phyloP scores from a whole-genome alignment of 2,797 vertebrate species.

The Prionace glauca region DNA sequence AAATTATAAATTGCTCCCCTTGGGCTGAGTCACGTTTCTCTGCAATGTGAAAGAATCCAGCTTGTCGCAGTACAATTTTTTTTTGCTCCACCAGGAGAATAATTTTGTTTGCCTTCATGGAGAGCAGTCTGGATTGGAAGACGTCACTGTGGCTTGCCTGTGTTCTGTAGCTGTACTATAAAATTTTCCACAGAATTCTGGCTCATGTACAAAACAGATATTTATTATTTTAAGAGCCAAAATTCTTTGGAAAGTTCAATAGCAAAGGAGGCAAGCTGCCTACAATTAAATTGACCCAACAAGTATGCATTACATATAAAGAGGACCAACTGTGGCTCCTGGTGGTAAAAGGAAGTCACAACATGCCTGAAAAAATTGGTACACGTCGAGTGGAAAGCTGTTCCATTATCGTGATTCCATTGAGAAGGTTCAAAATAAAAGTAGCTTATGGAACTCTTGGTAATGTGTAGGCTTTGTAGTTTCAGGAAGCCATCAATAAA shows the following conservation, averaged over 20 bases:
- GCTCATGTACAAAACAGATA: conserved; percentile 11
- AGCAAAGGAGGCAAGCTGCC: background rate
- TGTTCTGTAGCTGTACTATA: conserved; percentile 32
- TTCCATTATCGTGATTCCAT: background rate
- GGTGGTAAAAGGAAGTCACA: background rate
- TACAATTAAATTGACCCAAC: conserved; percentile 17
- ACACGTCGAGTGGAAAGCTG: background rate
- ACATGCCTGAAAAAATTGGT: background rate
- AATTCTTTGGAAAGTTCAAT: conserved; percentile 31
- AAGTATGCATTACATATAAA: background rate
- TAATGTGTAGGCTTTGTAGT: background rate
- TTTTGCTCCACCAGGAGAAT: background rate
- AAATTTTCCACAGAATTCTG: conserved; percentile 36
- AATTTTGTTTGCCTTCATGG: conserved; percentile 21
- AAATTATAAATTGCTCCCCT: background rate
- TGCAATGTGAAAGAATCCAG: background rate
- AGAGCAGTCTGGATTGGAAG: background rate
- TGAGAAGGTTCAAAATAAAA: background rate
- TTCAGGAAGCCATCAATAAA: background rate
- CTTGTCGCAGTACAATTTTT: background rate
- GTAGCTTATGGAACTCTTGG: background rate
- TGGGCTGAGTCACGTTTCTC: background rate
- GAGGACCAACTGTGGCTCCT: background rate
- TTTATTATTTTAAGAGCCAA: conserved; percentile 34
- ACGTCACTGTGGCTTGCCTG: conserved; percentile 4